Evolutionary conservation across 1,140 invertebrate species (phyloP).

Genomic region (Wasmannia auropunctata): DNA sequence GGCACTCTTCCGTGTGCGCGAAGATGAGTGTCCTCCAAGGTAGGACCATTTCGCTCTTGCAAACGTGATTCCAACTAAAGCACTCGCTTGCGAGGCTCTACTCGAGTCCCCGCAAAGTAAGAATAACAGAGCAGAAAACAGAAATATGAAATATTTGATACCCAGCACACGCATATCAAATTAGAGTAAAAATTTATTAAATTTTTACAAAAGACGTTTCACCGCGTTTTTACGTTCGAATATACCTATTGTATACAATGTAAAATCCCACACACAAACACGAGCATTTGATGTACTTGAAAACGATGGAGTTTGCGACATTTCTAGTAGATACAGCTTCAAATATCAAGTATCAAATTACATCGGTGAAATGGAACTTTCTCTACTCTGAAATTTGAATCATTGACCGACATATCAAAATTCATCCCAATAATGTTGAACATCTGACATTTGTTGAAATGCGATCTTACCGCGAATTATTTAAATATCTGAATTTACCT

Average conservation of each 20-base stretch:
- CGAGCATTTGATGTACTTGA: neutral
- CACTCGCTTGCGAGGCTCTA: neutral
- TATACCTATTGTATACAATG: neutral
- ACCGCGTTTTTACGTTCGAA: neutral
- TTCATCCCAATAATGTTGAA: neutral
- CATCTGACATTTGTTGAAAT: neutral
- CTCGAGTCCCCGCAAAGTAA: neutral
- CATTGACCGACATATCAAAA: constrained; percentile 10
- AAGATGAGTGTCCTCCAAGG: constrained; percentile 85
- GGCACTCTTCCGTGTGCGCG: constrained; percentile 83
- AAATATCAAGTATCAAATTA: constrained; percentile 12
- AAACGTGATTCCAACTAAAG: constrained; percentile 5
- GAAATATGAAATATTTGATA: neutral
- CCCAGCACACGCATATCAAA: neutral
- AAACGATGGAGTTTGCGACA: neutral
- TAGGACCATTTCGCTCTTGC: constrained; percentile 65
- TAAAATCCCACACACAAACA: neutral
- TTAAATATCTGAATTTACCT: neutral
- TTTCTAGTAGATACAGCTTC: neutral
- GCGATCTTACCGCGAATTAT: neutral
- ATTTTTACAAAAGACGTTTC: neutral
- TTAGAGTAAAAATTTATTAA: neutral
- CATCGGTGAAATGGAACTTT: constrained; percentile 17
- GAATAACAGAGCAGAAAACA: neutral
- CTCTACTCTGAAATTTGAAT: constrained; percentile 10